Evolutionary conservation across 2,797 vertebrate species (phyloP).

Genomic region (Acrossocheilus wenchowensis): DNA sequence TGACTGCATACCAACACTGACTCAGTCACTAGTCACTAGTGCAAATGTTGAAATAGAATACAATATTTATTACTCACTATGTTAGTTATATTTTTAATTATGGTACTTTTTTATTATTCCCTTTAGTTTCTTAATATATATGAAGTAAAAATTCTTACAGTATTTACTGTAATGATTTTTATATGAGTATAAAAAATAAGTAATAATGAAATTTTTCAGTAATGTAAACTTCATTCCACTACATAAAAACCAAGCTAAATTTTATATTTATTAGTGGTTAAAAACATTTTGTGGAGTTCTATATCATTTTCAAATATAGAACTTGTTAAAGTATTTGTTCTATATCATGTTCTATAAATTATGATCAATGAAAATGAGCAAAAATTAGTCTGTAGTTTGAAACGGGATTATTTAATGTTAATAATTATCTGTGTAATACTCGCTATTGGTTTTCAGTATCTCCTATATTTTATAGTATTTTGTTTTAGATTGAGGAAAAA

Average conservation of each 20-base stretch:
- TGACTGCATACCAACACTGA: conserved; percentile 8
- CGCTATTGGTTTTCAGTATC: neutral
- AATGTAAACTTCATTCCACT: neutral
- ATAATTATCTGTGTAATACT: neutral
- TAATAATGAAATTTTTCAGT: neutral
- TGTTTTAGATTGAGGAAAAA: neutral
- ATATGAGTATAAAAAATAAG: neutral
- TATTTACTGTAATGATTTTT: neutral
- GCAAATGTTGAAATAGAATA: neutral
- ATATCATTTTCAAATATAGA: neutral
- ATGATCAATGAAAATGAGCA: neutral
- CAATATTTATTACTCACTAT: neutral
- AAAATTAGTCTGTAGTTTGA: neutral
- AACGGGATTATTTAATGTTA: neutral
- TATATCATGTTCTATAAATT: neutral
- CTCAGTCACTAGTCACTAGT: neutral
- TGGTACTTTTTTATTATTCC: neutral
- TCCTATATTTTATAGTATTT: neutral
- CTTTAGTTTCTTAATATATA: neutral
- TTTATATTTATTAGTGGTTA: neutral
- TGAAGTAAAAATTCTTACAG: neutral
- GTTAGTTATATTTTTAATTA: neutral
- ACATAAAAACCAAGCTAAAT: neutral
- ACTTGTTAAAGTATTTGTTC: neutral
- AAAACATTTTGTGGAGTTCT: neutral